These are phyloP conservation scores for Taeniopygia guttata DNA, from an alignment of 2,797 vertebrate species.

Conservation along the genomic window DNA sequence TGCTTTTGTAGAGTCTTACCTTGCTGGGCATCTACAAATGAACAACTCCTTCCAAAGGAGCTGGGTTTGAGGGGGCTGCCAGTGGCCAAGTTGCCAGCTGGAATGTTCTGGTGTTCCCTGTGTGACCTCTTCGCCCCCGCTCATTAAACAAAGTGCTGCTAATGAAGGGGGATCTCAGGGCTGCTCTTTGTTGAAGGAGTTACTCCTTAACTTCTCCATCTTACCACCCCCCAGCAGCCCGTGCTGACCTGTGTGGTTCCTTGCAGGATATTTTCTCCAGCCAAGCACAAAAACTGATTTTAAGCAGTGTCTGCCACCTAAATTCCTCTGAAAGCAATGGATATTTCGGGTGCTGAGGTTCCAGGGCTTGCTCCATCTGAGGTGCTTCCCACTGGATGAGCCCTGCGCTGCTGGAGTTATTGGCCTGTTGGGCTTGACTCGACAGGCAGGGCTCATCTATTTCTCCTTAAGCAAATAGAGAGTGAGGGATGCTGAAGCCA, in stretches of 20 bases:
- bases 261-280: neutral
- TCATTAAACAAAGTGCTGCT: neutral
- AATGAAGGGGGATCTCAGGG: neutral
- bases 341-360: neutral
- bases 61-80: neutral
- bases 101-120: neutral
- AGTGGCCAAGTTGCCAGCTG: accelerated
- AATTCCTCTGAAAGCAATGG: neutral
- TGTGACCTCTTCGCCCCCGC: neutral
- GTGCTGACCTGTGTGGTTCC: neutral
- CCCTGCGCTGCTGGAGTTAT: neutral
- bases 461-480: slow-evolving; percentile 16
- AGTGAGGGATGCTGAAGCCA: slow-evolving; percentile 9
- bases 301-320: accelerated
- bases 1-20: neutral
- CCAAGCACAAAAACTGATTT: neutral
- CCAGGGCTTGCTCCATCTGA: neutral
- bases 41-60: accelerated
- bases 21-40: neutral
- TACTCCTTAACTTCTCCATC: neutral
- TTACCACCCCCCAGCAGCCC: neutral
- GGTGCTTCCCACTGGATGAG: neutral
- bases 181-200: neutral
- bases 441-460: neutral
- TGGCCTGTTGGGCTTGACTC: neutral